Base-by-base conservation (phyloP, 2,797 vertebrate genomes). In the Gymnothorax reevesii region DNA sequence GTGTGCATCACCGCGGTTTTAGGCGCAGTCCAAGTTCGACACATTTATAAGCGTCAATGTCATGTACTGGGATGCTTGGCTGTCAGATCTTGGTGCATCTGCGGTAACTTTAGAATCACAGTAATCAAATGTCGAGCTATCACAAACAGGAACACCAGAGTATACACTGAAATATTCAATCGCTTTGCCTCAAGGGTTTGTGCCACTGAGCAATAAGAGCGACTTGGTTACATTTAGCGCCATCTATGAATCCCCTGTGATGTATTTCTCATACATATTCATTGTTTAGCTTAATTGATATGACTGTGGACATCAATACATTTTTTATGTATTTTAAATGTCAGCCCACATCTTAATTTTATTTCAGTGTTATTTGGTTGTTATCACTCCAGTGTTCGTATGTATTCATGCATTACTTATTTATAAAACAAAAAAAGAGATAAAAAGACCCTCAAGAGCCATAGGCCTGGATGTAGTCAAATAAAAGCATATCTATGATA, bases 231-330 rank as follows among this genome's bases (percentile, higher is more conserved):
- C 22, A 25, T 25, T 69, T 69, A 69, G 59, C 59, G 12, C 25
- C 7, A 25, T 69, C 22, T 25, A 69, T n/a, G 15, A 69, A 69
- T 69, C 17, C 64, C 22, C 64, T 69, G 64, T 7, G 22, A 69
- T 69, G 22, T 25, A n/a, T 69, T 69, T 69, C 64, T 69, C 64
- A 25, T 69, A 69, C 64, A 69, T 69, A 69, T 69, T 69, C 64
- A n/a, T 69, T 69, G n/a, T 69, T 69, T 9, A 69, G 25, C 25
- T 22, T 8, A 25, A 69, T n/a, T 69, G 60, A 13, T 62, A 20
- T 62, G 10, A 17, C 60, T 12, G 15, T 17, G 60, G 60, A 2
- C 60, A 62, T 62, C 15, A 62, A 9, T 59, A 62, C 8, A 25
- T 66, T n/a, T 66, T 66, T 66, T 25, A 69, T n/a, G 2, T 22